Evolutionary conservation across 1,140 invertebrate genomes (phyloP).

Genomic region (Trachelipus rathkii): DNA sequence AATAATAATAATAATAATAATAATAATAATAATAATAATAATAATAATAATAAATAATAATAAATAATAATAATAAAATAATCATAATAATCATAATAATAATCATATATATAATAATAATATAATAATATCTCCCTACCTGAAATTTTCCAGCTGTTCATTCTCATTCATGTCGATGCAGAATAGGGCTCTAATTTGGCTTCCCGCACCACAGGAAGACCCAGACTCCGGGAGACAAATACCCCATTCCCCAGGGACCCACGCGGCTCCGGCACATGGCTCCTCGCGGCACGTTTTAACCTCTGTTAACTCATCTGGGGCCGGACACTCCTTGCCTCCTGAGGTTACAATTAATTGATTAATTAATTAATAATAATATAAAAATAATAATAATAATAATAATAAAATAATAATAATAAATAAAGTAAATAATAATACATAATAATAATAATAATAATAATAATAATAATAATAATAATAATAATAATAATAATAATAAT

Average conservation of each 20-base stretch:
- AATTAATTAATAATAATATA: too few species aligned
- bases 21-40: too few species aligned
- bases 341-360: neutral
- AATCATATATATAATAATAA: too few species aligned
- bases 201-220: constrained; percentile 30
- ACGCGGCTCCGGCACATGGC: constrained; percentile 60
- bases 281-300: constrained; percentile 60
- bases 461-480: too few species aligned
- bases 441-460: too few species aligned
- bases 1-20: too few species aligned
- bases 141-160: neutral
- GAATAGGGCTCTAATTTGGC: constrained; percentile 3
- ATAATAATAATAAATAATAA: neutral
- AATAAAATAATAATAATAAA: too few species aligned
- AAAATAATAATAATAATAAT: too few species aligned
- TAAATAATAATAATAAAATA: too few species aligned
- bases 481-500: too few species aligned
- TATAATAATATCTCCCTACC: neutral
- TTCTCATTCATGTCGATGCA: neutral
- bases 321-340: constrained; percentile 58
- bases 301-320: constrained; percentile 57
- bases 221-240: constrained; percentile 50
- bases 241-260: constrained; percentile 59
- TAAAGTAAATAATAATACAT: too few species aligned
- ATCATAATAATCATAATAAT: too few species aligned